Conservation (phyloP, 1,140 invertebrate genomes). For the Lethrus apterus region DNA sequence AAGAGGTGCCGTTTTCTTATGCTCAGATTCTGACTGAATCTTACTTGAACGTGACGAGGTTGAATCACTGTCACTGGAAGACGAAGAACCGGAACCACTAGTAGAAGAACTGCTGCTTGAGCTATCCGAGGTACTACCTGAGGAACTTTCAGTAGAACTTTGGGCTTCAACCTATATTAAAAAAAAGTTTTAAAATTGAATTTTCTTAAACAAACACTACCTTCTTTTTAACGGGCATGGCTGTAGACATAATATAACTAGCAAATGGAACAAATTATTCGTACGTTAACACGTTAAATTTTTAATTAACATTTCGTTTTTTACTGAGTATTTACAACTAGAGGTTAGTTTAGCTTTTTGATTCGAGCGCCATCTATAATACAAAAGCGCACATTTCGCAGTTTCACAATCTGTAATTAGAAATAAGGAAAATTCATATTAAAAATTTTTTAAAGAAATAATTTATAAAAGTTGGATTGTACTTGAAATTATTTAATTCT, state of each 20-base stretch:
- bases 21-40: constrained; percentile 42
- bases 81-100: constrained; percentile 61
- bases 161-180: constrained; percentile 14
- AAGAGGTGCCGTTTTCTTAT: constrained; percentile 46
- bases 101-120: constrained; percentile 60
- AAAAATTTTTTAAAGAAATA: too few species aligned
- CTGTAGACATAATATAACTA: constrained; percentile 22
- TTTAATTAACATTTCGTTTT: too few species aligned
- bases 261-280: too few species aligned
- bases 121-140: constrained; percentile 36
- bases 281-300: too few species aligned
- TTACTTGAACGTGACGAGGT: constrained; percentile 42
- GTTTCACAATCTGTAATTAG: too few species aligned
- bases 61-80: constrained; percentile 53
- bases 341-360: too few species aligned
- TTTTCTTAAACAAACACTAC: constrained; percentile 5
- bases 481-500: too few species aligned
- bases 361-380: too few species aligned
- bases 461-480: too few species aligned
- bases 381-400: too few species aligned
- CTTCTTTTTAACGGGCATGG: constrained; percentile 18
- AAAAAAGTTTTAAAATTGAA: background rate
- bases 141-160: constrained; percentile 50
- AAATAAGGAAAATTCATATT: too few species aligned
- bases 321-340: too few species aligned